Evolutionary conservation across 2,888 invertebrate species (phyloP).

Genomic region (Apodemia mormo): DNA sequence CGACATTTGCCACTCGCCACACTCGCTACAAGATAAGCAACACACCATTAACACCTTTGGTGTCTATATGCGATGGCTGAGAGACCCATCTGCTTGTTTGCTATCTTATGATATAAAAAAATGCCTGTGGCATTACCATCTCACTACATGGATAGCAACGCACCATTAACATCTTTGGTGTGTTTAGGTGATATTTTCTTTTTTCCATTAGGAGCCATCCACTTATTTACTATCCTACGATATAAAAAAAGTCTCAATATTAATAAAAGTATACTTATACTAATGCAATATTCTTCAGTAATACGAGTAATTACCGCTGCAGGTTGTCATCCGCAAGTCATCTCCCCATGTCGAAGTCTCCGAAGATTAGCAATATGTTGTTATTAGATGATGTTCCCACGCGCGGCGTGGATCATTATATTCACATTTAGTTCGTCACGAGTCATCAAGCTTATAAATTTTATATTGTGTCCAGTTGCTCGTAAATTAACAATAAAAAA

Average conservation of each 20-base stretch:
- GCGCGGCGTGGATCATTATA: conserved; percentile 21
- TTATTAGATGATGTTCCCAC: conserved; percentile 18
- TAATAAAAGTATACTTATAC: not conserved
- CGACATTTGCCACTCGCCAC: no score
- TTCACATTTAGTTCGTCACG: conserved; percentile 21
- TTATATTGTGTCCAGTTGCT: conserved; percentile 12
- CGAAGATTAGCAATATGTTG: conserved; percentile 11
- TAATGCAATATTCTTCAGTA: not conserved
- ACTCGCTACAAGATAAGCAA: no score
- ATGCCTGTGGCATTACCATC: no score
- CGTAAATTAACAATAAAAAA: conserved; percentile 12
- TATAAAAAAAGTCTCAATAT: not conserved
- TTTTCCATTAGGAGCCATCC: no score
- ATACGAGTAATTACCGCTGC: not conserved
- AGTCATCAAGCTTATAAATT: conserved; percentile 20
- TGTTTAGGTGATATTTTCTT: no score
- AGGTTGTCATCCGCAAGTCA: conserved; percentile 9
- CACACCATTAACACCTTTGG: no score
- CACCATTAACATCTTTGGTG: no score
- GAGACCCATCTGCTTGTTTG: no score
- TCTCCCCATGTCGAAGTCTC: conserved; percentile 1
- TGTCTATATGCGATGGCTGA: no score
- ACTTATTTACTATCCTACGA: no score
- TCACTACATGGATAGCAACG: no score
- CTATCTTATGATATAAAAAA: no score